Conservation (phyloP, 2,888 invertebrate genomes). For the Drosophila koepferae region DNA sequence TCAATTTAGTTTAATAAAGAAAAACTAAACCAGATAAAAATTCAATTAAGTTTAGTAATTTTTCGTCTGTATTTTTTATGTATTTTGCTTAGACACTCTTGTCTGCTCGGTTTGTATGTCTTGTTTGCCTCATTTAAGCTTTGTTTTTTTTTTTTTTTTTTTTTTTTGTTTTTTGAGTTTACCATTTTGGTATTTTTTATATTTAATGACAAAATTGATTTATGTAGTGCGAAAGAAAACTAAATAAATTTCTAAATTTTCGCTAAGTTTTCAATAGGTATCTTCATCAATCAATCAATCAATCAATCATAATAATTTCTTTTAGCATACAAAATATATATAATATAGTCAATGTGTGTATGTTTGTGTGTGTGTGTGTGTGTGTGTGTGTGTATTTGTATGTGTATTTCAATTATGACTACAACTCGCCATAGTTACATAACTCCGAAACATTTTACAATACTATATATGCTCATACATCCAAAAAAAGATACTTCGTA, state of each 20-base stretch:
- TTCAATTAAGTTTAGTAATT: slow-evolving; percentile 29
- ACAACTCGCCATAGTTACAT: slow-evolving; percentile 43
- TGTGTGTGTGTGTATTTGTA: slow-evolving; percentile 11
- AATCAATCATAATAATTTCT: slow-evolving; percentile 66
- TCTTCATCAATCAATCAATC: slow-evolving; percentile 33
- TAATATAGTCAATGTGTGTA: slow-evolving; percentile 30
- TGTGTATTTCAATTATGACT: slow-evolving; percentile 62
- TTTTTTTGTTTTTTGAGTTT: slow-evolving; percentile 12
- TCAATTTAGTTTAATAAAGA: slow-evolving; percentile 9
- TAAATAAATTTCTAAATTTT: slow-evolving; percentile 65
- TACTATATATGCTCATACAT: slow-evolving; percentile 12
- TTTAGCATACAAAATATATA: slow-evolving; percentile 56
- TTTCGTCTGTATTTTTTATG: slow-evolving; percentile 12
- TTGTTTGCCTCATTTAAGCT: slow-evolving; percentile 71
- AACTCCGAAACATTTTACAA: slow-evolving; percentile 37
- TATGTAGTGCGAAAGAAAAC: slow-evolving; percentile 53
- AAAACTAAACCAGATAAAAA: slow-evolving; percentile 40
- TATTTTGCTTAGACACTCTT: slow-evolving; percentile 51
- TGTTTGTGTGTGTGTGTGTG: slow-evolving; percentile 7
- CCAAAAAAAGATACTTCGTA: not conserved
- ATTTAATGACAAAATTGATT: slow-evolving; percentile 37
- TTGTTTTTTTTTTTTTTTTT: slow-evolving; percentile 57
- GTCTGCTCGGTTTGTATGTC: slow-evolving; percentile 37
- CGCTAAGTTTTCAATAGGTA: slow-evolving; percentile 67
- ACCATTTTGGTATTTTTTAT: slow-evolving; percentile 42